Base-by-base conservation (phyloP, 2,113 vertebrate genomes). In the Merops nubicus region DNA sequence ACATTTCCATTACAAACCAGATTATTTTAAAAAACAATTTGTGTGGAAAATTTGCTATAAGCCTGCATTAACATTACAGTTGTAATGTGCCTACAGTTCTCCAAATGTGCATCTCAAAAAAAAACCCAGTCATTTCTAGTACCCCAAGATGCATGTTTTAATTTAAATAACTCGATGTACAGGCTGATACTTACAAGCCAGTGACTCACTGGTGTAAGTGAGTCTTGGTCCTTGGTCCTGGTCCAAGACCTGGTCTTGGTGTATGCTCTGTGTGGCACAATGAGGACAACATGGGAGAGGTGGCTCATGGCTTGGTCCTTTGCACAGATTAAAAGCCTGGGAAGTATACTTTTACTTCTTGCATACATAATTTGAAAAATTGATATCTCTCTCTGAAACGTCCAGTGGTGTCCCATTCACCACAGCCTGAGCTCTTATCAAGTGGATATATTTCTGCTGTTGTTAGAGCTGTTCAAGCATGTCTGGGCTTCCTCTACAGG, bases 261-360 rank as follows among this genome's bases (percentile, higher is more conserved):
- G 19, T 4, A 0, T 21, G 11, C 9, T 59, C 25, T 19, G 15
- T 4, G 1, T n/a, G 38, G n/a, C 26, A 69, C 25, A 53, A 6
- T 0, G 2, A 69, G 54, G 43, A 42, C n/a, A 53, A 18, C 5
- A 36, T 0, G 1, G 15, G 8, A 79, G 48, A 63, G 5, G 34
- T 11, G 31, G 16, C 15, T 77, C 4, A 2, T 18, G 34, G 47
- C 36, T 78, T 1, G 1, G 18, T 33, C 33, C 21, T 51, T 29
- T 50, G 7, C 12, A 62, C 2, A 59, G 21, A 57, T 34, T 76
- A 36, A 59, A 79, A 48, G 17, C 45, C 20, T 68, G 17, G 22
- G 43, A 51, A 73, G 18, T 4, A 16, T 34, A n/a, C 48, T 64
- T 45, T 40, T 21, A 22, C 21, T 51, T 56, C 16, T 47, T 38